Percentiles rank a stretch among this genome's conserved stretches.
Conservation (phyloP, 2,113 vertebrate species). For the Dasyprocta punctata region DNA sequence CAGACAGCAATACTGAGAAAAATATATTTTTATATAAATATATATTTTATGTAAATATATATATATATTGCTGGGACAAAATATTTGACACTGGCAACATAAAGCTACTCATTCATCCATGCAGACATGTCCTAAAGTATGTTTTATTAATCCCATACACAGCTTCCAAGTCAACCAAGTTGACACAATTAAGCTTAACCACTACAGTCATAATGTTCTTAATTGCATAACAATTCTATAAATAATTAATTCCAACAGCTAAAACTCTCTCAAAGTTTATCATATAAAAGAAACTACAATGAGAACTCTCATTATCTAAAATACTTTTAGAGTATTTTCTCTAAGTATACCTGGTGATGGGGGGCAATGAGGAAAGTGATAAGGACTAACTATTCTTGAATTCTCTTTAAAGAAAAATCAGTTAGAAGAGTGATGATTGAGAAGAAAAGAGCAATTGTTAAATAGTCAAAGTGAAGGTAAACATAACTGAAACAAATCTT, state of each 20-base stretch:
- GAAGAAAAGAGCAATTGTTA: not conserved
- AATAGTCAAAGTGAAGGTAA: not conserved
- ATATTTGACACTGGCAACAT: not conserved
- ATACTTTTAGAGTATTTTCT: not conserved
- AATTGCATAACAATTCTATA: not conserved
- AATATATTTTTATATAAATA: too few species aligned
- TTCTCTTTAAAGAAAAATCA: not conserved
- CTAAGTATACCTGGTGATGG: not conserved
- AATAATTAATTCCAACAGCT: not conserved
- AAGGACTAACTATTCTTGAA: not conserved
- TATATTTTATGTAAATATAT: not conserved
- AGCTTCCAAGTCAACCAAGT: not conserved
- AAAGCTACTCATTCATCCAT: not conserved
- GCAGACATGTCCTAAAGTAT: not conserved
- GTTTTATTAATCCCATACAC: not conserved
- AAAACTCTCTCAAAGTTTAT: not conserved
- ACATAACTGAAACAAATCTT: not conserved
- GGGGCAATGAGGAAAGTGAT: not conserved
- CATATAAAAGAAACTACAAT: not conserved
- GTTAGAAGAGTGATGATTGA: not conserved
- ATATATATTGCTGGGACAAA: not conserved
- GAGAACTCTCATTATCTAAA: not conserved
- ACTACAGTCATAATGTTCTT: not conserved
- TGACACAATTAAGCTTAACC: not conserved
- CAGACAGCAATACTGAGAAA: not conserved